phyloP scores from a whole-genome alignment of 2,113 vertebrate genomes.

The Muscicapa adusta region DNA sequence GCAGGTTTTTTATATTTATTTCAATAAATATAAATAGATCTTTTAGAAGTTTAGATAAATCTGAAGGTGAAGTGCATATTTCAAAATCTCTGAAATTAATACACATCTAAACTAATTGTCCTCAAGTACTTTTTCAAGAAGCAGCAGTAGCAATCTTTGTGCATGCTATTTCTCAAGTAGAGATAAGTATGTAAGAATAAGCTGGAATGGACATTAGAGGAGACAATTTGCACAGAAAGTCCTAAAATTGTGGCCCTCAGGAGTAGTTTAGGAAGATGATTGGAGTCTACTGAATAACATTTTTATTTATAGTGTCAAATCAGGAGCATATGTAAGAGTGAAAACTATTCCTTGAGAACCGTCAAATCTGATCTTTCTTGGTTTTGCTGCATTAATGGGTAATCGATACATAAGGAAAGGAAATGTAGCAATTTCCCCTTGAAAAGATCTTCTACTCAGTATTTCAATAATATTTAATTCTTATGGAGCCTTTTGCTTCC shows the following conservation, averaged over 20 bases:
- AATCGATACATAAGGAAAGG: conserved; percentile 53
- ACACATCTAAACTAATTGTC: neutral
- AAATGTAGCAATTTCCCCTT: conserved; percentile 48
- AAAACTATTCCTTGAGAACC: conserved; percentile 62
- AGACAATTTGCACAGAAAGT: neutral
- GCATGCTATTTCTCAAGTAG: neutral
- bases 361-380: conserved; percentile 61
- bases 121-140: neutral
- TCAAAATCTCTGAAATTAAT: neutral
- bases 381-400: conserved; percentile 66
- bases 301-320: conserved; percentile 61
- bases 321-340: conserved; percentile 32
- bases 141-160: neutral
- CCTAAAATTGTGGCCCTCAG: neutral
- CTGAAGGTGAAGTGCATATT: neutral
- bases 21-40: neutral
- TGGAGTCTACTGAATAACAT: neutral
- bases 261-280: neutral
- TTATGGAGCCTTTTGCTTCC: neutral
- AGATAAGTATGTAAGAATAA: neutral
- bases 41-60: neutral
- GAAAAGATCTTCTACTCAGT: conserved; percentile 19
- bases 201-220: neutral
- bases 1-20: neutral
- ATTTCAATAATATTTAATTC: neutral